These are phyloP conservation scores for Onchidella celtica DNA, from an alignment of 2,888 invertebrate species.

Conservation along the genomic window DNA sequence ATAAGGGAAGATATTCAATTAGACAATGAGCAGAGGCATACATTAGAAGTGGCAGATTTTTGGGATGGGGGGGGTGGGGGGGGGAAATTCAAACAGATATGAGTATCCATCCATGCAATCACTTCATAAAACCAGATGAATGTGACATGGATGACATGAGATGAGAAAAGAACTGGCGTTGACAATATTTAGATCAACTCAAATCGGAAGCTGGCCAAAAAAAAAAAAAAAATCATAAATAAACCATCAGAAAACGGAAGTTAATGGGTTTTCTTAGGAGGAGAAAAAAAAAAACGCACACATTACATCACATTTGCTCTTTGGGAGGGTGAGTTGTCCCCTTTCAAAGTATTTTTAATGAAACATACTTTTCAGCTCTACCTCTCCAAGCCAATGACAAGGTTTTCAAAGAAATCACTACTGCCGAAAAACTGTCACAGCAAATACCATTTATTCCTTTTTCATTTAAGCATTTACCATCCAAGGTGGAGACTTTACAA, in stretches of 20 bases:
- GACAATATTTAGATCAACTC: conserved; percentile 14
- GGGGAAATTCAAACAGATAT: too few species aligned
- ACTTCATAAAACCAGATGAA: neutral
- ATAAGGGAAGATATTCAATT: neutral
- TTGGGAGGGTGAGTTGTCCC: neutral
- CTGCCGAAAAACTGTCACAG: conserved; percentile 17
- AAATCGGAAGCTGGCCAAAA: neutral
- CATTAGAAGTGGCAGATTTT: conserved; percentile 12
- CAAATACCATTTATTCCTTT: conserved; percentile 18
- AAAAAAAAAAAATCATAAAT: neutral
- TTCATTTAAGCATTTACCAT: conserved; percentile 20
- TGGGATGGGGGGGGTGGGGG: neutral
- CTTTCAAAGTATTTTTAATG: neutral
- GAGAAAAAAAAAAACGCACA: neutral
- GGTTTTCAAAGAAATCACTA: conserved; percentile 7
- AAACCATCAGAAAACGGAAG: too few species aligned
- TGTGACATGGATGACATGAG: neutral
- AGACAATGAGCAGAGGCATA: conserved; percentile 15
- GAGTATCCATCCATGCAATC: neutral
- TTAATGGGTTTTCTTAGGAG: neutral
- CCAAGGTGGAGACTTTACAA: neutral
- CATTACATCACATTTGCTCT: neutral
- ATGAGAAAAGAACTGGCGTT: neutral
- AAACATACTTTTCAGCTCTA: neutral
- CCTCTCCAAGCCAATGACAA: conserved; percentile 27